Evolutionary conservation across 37 sponge, comb jelly and placozoan genomes (phyloP), one percentile per base, ranked within the genome.

Genomic region (Spongilla lacustris): DNA sequence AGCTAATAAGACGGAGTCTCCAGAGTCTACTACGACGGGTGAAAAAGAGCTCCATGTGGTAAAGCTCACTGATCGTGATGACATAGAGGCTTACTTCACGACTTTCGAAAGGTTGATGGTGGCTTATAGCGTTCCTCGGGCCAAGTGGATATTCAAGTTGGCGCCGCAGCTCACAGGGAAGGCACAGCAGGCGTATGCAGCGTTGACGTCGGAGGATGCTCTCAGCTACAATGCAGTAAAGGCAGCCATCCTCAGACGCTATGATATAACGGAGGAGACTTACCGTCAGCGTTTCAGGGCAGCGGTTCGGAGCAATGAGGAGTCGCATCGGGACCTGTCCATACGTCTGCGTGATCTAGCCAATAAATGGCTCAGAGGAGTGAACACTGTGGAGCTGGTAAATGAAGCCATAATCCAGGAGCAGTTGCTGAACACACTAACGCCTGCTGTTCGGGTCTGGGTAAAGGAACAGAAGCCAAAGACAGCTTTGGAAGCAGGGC

Each of bases 141-240:
- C 69, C 25, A 22, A 33, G 36, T 85, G 77, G 86, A 68, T 46
- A 1, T 14, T 27, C 32, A 28, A 21, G 46, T 36, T 78, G 69
- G 86, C 86, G 13, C 69, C 68, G 33, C 85, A 66, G 67, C 27
- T n/a, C 77, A 76, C 83, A 13, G 83, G 89, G 26, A 83, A 69
- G 35, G 89, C 89, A 8, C 83, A 76, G 71, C 83, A 82, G 33
- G 89, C 83, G 26, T 88, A 83, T 74, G 89, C 89, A 31, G 88
- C 88, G 2, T 11, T 88, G 32, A 4, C 76, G 31, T 6, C 76
- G 6, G 83, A 81, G 22, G 82, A 88, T 24, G 75, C 83, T 29
- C 38, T 31, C 21, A 48, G 33, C 46, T 88, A 76, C 69, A 49
- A 81, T 12, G 50, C 26, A 26, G 68, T 81, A 27, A 88, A 75